These are phyloP conservation scores for Eulemur rufifrons DNA, from an alignment of 2,113 vertebrate species.

Conservation along the genomic window DNA sequence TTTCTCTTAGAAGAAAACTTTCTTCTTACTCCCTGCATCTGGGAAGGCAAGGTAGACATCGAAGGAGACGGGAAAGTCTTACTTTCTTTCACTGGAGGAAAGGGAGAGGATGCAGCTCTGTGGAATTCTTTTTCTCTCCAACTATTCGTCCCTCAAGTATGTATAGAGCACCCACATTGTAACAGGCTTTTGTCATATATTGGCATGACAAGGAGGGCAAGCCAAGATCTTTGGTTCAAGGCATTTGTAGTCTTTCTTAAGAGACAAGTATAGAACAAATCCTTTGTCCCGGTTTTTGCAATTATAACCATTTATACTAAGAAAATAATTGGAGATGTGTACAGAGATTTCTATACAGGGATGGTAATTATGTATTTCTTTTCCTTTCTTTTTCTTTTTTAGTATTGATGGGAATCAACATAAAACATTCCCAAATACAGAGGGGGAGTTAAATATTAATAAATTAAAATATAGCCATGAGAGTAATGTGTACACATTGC, in stretches of 20 bases:
- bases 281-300: neutral
- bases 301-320: neutral
- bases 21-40: neutral
- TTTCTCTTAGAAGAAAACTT: neutral
- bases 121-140: slow-evolving; percentile 28
- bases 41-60: neutral
- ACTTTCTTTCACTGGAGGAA: neutral
- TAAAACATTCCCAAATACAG: neutral
- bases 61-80: neutral
- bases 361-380: neutral
- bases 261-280: neutral
- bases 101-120: neutral
- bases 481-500: neutral
- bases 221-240: neutral
- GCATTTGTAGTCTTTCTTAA: neutral
- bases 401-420: neutral
- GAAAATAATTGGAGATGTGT: neutral
- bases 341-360: neutral
- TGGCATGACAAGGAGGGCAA: neutral
- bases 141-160: neutral
- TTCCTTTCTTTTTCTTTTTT: neutral
- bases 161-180: neutral
- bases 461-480: neutral
- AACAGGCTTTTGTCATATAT: neutral
- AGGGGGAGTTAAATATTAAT: neutral